Evolutionary conservation across 2,797 vertebrate genomes (phyloP).

Genomic region (Chrosomus eos): DNA sequence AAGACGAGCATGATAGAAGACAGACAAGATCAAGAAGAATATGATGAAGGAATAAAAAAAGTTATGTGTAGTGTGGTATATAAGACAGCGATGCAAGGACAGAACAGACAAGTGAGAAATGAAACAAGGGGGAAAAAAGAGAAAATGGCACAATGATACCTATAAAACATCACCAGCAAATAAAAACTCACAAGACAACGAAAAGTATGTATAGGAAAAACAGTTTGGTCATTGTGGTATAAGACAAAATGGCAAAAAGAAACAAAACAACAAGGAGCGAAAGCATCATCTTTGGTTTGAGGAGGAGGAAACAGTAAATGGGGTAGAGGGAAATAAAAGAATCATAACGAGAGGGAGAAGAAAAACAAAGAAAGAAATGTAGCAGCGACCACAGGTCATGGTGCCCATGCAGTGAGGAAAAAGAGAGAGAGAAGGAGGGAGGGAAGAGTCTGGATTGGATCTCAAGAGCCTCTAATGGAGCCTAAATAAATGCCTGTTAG

Average conservation of each 20-base stretch:
- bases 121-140: slow-evolving; percentile 62
- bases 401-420: slow-evolving; percentile 83
- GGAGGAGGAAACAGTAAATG: slow-evolving; percentile 39
- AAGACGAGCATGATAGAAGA: slow-evolving; percentile 67
- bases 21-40: slow-evolving; percentile 73
- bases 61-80: slow-evolving; percentile 24
- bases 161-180: slow-evolving; percentile 72
- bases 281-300: slow-evolving; percentile 79
- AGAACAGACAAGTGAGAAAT: slow-evolving; percentile 2
- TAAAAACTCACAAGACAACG: slow-evolving; percentile 86
- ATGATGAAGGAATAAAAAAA: slow-evolving; percentile 59
- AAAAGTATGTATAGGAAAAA: slow-evolving; percentile 91
- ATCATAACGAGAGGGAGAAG: slow-evolving; percentile 33
- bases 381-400: slow-evolving; percentile 77
- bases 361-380: slow-evolving; percentile 69
- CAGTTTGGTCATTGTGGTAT: slow-evolving; percentile 85
- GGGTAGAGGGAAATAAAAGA: slow-evolving; percentile 30
- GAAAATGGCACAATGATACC: slow-evolving; percentile 75
- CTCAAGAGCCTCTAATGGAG: slow-evolving; percentile 86
- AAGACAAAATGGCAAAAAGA: slow-evolving; percentile 86
- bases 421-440: slow-evolving; percentile 56
- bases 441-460: slow-evolving; percentile 57
- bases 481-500: slow-evolving; percentile 64
- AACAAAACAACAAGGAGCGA: slow-evolving; percentile 85
- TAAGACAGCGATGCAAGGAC: not conserved